Base-by-base conservation (phyloP, 1,140 invertebrate species). In the Caerostris darwini region DNA sequence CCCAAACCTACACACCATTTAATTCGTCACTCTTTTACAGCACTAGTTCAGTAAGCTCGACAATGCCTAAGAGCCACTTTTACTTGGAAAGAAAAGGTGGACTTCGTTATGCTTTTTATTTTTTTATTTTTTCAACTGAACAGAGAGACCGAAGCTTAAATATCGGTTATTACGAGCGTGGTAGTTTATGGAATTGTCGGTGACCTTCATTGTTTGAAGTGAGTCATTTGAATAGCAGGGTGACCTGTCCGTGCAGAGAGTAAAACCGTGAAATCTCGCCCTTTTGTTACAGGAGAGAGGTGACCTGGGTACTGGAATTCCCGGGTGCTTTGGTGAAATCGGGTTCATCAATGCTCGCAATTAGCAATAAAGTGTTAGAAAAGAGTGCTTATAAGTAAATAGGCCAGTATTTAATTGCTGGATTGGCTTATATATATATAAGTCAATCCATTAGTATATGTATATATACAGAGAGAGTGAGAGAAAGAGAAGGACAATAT, bases 31-130 rank as follows among this genome's bases (percentile, higher is more conserved):
- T 69, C 17, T 10, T n/a, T n/a, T 53, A 34, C 34, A 7, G 69
- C 19, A 77, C 19, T 77, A 77, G 69, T 77, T 77, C 69, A 77
- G 69, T 77, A 77, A 71, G 69, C 50, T 50, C 69, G 69, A 71
- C 19, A 71, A 53, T 71, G 69, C 19, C 19, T 34, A 50, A 77
- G 69, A 7, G 69, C 34, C 69, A 77, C 69, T 77, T 77, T 77
- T 77, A 77, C 69, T 77, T 77, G 7, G 69, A 77, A 34, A 77
- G 69, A 77, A 34, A 77, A 53, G 34, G 19, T 34, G 69, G 69
- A 12, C 50, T 61, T 12, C 69, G 10, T 10, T 12, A 50, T 77
- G 34, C 34, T 8, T 71, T 53, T 77, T 77, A 10, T 61, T 12
- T 61, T 77, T 50, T 50, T 71, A 7, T 34, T 8, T 61, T 14